Percentiles rank a stretch among this genome's conserved stretches.
phyloP scores from a whole-genome alignment of 1,140 invertebrate genomes.

The Euwallacea fornicatus region DNA sequence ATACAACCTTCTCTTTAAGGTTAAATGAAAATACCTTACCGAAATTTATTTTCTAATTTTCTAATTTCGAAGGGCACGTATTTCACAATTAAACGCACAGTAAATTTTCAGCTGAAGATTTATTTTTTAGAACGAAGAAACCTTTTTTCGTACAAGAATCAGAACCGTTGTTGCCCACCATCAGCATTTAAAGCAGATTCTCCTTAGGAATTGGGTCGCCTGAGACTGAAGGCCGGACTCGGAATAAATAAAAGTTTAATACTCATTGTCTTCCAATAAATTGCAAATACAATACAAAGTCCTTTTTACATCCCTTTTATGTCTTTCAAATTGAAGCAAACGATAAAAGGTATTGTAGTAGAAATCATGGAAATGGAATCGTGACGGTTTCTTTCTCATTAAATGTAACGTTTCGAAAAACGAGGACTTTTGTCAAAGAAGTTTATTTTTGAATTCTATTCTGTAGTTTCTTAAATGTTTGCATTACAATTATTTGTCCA shows the following conservation, averaged over 20 bases:
- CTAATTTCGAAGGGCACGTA: slow-evolving; percentile 7
- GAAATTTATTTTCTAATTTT: slow-evolving; percentile 12
- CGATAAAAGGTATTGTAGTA: slow-evolving; percentile 17
- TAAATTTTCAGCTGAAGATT: slow-evolving; percentile 10
- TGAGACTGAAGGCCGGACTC: neutral
- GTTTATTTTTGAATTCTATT: too few species aligned
- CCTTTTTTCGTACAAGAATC: neutral
- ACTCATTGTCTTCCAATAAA: slow-evolving; percentile 13
- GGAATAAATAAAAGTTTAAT: slow-evolving; percentile 13
- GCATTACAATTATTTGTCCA: too few species aligned
- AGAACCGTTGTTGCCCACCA: too few species aligned
- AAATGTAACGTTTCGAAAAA: neutral
- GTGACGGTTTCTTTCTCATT: slow-evolving; percentile 2
- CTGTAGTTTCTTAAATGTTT: too few species aligned
- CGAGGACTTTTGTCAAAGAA: too few species aligned
- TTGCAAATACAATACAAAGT: slow-evolving; percentile 14
- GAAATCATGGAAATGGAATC: slow-evolving; percentile 7
- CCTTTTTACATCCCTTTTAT: slow-evolving; percentile 14
- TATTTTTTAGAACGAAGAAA: neutral
- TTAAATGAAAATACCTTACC: neutral
- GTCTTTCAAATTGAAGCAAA: slow-evolving; percentile 14
- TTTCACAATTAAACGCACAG: slow-evolving; percentile 7
- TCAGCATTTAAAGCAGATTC: neutral
- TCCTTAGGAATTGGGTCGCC: too few species aligned
- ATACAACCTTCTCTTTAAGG: neutral